phyloP scores from a whole-genome alignment of 1,140 invertebrate genomes.

The Drosophila tani region DNA sequence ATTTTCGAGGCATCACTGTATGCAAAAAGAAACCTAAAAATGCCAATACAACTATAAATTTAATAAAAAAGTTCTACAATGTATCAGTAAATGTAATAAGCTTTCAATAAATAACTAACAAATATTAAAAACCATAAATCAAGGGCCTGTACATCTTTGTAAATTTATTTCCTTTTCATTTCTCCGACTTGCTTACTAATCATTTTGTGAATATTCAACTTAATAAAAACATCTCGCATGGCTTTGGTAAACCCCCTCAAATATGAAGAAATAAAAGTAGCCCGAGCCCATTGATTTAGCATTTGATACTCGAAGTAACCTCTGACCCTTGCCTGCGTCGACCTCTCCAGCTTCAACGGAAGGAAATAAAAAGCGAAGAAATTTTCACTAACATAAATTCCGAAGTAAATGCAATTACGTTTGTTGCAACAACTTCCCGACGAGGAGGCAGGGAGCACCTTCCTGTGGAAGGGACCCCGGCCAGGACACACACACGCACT shows the following conservation, averaged over 20 bases:
- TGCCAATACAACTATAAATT: neutral
- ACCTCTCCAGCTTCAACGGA: neutral
- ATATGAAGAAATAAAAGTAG: neutral
- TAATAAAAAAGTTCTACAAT: neutral
- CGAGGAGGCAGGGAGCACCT: slow-evolving; percentile 1
- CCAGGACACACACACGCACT: slow-evolving; percentile 20
- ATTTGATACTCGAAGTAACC: neutral
- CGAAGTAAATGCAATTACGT: slow-evolving; percentile 76
- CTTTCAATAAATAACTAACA: slow-evolving; percentile 2
- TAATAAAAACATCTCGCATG: neutral
- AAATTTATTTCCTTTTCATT: neutral
- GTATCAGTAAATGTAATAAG: slow-evolving; percentile 3
- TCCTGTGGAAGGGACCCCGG: neutral
- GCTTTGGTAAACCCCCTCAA: too few species aligned
- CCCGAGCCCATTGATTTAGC: neutral
- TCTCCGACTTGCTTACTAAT: neutral
- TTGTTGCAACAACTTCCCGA: slow-evolving; percentile 57
- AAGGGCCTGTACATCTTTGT: neutral
- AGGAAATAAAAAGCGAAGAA: slow-evolving; percentile 37
- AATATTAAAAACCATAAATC: neutral
- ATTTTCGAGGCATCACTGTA: neutral
- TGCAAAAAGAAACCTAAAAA: neutral
- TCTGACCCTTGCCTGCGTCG: neutral
- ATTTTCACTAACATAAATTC: slow-evolving; percentile 69
- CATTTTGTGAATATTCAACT: neutral